phyloP scores from a whole-genome alignment of 2,888 invertebrate species.

The Drosophila merina region DNA sequence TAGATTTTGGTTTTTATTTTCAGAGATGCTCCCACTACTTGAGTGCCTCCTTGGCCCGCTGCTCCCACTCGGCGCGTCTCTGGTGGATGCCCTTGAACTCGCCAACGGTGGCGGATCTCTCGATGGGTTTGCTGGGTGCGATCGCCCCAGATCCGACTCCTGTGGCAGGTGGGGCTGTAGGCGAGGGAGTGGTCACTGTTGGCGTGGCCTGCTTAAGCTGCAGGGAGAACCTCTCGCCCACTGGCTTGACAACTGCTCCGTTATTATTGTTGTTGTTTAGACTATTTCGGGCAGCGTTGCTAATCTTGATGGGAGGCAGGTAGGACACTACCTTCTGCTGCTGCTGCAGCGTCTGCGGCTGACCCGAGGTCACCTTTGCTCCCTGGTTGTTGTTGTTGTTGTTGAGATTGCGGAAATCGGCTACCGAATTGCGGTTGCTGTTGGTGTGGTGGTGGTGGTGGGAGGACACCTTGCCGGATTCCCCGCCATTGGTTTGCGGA shows the following conservation, averaged over 20 bases:
- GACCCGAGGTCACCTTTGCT: slow-evolving; percentile 7
- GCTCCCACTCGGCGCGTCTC: slow-evolving; percentile 91
- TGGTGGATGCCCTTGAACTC: slow-evolving; percentile 90
- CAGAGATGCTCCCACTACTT: slow-evolving; percentile 64
- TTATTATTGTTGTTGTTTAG: slow-evolving; percentile 45
- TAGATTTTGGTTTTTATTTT: slow-evolving; percentile 19
- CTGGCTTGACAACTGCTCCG: slow-evolving; percentile 46
- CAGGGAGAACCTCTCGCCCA: slow-evolving; percentile 60
- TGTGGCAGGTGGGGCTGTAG: slow-evolving; percentile 44
- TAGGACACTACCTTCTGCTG: slow-evolving; percentile 54
- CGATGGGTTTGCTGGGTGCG: slow-evolving; percentile 69
- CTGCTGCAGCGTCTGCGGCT: slow-evolving; percentile 21
- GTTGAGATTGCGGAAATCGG: slow-evolving; percentile 78
- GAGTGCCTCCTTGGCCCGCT: slow-evolving; percentile 88
- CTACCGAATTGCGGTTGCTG: slow-evolving; percentile 79
- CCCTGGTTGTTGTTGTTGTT: slow-evolving; percentile 39
- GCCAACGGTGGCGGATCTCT: slow-evolving; percentile 81
- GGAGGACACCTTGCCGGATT: slow-evolving; percentile 27
- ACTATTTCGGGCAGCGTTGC: slow-evolving; percentile 45
- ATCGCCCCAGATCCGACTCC: slow-evolving; percentile 45
- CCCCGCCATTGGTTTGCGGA: slow-evolving; percentile 46
- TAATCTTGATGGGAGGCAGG: slow-evolving; percentile 74
- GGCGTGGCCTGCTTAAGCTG: slow-evolving; percentile 53
- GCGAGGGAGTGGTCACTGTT: slow-evolving; percentile 53
- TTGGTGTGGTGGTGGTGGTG: slow-evolving; percentile 28